Base-by-base conservation (phyloP, 2,888 invertebrate species). In the Alloscopus bannaensis region DNA sequence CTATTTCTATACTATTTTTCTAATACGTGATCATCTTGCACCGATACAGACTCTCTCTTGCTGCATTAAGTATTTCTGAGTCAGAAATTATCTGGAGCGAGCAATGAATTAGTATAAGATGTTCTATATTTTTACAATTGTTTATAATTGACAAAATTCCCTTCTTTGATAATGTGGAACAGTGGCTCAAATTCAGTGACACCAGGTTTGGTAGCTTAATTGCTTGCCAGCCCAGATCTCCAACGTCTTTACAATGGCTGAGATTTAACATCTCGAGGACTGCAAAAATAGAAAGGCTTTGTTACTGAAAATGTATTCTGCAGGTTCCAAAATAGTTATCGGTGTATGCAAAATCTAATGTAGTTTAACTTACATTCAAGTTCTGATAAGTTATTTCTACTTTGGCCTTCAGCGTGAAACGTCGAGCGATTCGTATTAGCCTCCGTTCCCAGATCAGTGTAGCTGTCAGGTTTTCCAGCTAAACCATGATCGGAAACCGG, bases 121-220 rank as follows among this genome's bases (percentile, higher is more conserved):
- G 18, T 47, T 81, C 81, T 6, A 81, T 22, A 36, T 71, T 81
- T 0, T 71, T 70, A 52, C 81, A 81, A 20, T 65, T 70, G 3
- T 47, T 57, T 24, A 66, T 64, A 31, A 81, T 76, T 2, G 69
- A 69, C 45, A 70, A 36, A 11, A 81, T 28, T 18, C 76, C 76
- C 18, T 29, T 36, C 59, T 47, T 64, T 1, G 76, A 70, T 20
- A 81, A 42, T 11, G 64, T 70, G 29, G 40, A 13, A 40, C 81
- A 81, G n/a, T 28, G 42, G 20, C 71, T 76, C 11, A 81, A 31
- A 60, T 81, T 76, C 29, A 81, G 31, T 0, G 50, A 47, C n/a
- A 18, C 20, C 6, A 81, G 28, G 47, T 59, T 64, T 18, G n/a
- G 22, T 3, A 76, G 40, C 13, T 13, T 36, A 11, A 65, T 1